These are phyloP conservation scores for Anseranas semipalmata DNA, from an alignment of 2,113 vertebrate genomes.

Conservation along the genomic window DNA sequence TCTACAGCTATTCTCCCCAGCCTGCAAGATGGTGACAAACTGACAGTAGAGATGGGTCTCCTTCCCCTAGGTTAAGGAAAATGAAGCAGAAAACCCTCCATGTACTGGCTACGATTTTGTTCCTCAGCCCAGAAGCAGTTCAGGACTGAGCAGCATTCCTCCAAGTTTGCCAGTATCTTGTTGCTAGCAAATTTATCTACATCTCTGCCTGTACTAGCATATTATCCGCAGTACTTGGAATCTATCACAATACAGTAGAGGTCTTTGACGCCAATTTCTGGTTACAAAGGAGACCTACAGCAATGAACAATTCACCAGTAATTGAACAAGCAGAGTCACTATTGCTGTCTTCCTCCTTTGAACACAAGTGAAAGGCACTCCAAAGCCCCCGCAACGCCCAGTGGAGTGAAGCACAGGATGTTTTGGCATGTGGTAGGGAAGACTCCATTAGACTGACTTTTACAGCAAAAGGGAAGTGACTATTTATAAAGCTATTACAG, in stretches of 20 bases:
- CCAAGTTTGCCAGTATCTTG: neutral
- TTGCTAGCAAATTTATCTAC: neutral
- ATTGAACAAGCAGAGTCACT: neutral
- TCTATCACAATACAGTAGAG: neutral
- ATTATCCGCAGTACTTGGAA: neutral
- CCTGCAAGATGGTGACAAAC: neutral
- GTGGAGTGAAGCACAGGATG: neutral
- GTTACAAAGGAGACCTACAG: neutral
- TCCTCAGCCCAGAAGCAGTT: neutral
- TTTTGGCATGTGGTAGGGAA: neutral
- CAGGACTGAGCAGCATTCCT: neutral
- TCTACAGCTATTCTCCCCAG: neutral
- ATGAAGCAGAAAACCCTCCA: neutral
- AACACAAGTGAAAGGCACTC: neutral
- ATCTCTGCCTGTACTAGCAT: neutral
- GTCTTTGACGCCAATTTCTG: neutral
- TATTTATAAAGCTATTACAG: neutral
- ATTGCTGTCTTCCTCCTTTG: neutral
- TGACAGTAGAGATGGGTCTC: neutral
- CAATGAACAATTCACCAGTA: neutral
- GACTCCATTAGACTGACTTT: neutral
- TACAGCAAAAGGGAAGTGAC: neutral
- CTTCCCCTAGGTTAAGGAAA: neutral
- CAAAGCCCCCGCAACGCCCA: neutral
- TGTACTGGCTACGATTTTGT: neutral